Evolutionary conservation across 1,140 invertebrate genomes (phyloP).

Genomic region (Drosophila albomicans): DNA sequence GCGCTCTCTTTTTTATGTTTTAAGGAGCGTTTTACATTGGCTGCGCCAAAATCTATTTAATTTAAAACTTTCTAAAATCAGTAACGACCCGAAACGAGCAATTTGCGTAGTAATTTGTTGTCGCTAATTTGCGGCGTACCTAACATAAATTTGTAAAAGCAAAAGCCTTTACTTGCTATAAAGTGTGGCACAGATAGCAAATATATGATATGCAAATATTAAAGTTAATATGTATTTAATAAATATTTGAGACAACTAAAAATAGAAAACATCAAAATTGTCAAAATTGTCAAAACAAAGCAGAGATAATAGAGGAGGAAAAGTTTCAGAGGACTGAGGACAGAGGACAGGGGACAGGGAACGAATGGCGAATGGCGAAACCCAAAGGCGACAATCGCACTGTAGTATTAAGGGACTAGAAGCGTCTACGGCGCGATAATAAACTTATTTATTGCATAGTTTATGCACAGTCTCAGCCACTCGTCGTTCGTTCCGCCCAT

Average conservation of each 20-base stretch:
- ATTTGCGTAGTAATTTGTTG: no score
- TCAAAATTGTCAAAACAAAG: constrained; percentile 1
- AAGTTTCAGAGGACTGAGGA: constrained; percentile 26
- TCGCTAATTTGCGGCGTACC: background rate
- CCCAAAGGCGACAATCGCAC: constrained; percentile 7
- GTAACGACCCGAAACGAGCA: background rate
- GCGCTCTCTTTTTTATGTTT: constrained; percentile 47
- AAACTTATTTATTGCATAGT: constrained; percentile 81
- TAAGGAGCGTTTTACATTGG: constrained; percentile 19
- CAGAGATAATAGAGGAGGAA: constrained; percentile 11
- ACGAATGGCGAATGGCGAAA: background rate
- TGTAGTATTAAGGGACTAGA: constrained; percentile 24
- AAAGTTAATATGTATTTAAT: no score
- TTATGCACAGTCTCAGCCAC: constrained; percentile 49
- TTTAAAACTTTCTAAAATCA: constrained; percentile 28
- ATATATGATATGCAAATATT: no score
- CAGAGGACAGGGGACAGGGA: no score
- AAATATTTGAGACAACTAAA: no score
- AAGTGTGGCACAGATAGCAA: no score
- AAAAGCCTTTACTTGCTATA: no score
- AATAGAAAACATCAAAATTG: background rate
- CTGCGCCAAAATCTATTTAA: constrained; percentile 44
- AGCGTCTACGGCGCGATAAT: constrained; percentile 57
- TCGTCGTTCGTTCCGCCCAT: no score
- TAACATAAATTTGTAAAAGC: no score